These are phyloP conservation scores for Galagoides demidoff DNA, from an alignment of 2,797 vertebrate genomes.

Conservation along the genomic window DNA sequence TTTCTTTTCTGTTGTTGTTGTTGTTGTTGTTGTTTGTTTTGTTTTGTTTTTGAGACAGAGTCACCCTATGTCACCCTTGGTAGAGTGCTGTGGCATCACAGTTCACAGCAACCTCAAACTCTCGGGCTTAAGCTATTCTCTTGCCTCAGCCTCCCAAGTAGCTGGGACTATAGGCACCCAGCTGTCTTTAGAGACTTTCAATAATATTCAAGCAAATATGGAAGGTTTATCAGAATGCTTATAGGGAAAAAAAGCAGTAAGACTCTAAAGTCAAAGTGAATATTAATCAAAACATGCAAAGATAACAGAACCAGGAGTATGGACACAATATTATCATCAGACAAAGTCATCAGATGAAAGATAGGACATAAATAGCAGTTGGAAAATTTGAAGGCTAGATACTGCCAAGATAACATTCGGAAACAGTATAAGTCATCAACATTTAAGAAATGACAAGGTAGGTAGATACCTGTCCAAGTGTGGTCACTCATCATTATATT, in stretches of 20 bases:
- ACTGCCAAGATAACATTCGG: neutral
- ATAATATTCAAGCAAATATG: constrained; percentile 17
- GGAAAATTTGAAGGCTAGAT: neutral
- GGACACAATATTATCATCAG: neutral
- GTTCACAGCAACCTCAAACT: too few relatives aligned
- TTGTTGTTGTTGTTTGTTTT: too few relatives aligned
- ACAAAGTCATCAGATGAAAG: neutral
- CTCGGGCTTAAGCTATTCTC: too few relatives aligned
- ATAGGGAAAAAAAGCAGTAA: neutral
- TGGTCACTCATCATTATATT: neutral
- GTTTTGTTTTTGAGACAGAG: too few relatives aligned
- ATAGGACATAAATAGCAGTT: neutral
- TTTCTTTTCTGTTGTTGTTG: neutral
- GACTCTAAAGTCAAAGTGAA: neutral
- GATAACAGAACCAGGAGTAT: constrained; percentile 12
- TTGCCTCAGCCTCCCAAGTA: too few relatives aligned
- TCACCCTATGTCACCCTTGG: too few relatives aligned
- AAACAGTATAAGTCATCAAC: neutral
- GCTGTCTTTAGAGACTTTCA: neutral
- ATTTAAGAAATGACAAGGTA: constrained; percentile 43
- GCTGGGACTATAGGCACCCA: too few relatives aligned
- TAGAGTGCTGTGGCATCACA: too few relatives aligned
- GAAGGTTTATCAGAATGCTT: constrained; percentile 21
- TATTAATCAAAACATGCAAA: constrained; percentile 50
- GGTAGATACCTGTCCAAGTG: neutral